Evolutionary conservation across 2,797 vertebrate genomes (phyloP).

Genomic region (Lophius americanus): DNA sequence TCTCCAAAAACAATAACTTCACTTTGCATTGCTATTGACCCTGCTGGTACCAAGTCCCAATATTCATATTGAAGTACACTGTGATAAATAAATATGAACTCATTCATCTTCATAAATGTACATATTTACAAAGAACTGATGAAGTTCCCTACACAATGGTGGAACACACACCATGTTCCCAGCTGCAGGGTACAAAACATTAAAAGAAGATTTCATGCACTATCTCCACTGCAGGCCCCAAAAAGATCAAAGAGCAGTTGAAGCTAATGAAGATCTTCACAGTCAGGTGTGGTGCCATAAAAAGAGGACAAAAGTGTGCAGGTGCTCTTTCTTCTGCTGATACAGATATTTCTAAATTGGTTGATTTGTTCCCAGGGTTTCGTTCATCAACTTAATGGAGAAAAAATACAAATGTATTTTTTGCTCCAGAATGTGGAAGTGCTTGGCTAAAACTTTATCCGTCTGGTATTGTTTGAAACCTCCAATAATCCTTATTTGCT

Average conservation of each 20-base stretch:
- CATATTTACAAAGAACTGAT: slow-evolving; percentile 44
- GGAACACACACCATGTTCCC: slow-evolving; percentile 41
- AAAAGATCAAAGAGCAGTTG: slow-evolving; percentile 47
- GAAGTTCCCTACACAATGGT: slow-evolving; percentile 37
- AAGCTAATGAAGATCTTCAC: slow-evolving; percentile 48
- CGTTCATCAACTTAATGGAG: slow-evolving; percentile 41
- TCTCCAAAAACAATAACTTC: slow-evolving; percentile 3
- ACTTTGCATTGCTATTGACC: slow-evolving; percentile 17
- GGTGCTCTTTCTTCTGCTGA: slow-evolving; percentile 48
- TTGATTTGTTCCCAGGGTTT: slow-evolving; percentile 53
- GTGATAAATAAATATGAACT: slow-evolving; percentile 59
- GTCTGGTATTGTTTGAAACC: slow-evolving; percentile 42
- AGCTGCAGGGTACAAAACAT: slow-evolving; percentile 73
- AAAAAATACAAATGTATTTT: slow-evolving; percentile 46
- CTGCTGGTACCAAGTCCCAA: slow-evolving; percentile 34
- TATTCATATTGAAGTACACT: slow-evolving; percentile 41
- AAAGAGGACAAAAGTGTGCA: slow-evolving; percentile 53
- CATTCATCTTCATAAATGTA: slow-evolving; percentile 55
- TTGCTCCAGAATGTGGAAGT: slow-evolving; percentile 31
- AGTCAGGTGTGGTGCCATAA: slow-evolving; percentile 37
- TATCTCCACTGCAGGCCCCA: slow-evolving; percentile 49
- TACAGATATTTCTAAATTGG: slow-evolving; percentile 55
- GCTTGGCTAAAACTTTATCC: slow-evolving; percentile 38
- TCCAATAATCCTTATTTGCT: slow-evolving; percentile 42
- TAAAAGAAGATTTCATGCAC: slow-evolving; percentile 53